Conservation (phyloP, 2,888 invertebrate genomes). For the Cylloceria caligata region DNA sequence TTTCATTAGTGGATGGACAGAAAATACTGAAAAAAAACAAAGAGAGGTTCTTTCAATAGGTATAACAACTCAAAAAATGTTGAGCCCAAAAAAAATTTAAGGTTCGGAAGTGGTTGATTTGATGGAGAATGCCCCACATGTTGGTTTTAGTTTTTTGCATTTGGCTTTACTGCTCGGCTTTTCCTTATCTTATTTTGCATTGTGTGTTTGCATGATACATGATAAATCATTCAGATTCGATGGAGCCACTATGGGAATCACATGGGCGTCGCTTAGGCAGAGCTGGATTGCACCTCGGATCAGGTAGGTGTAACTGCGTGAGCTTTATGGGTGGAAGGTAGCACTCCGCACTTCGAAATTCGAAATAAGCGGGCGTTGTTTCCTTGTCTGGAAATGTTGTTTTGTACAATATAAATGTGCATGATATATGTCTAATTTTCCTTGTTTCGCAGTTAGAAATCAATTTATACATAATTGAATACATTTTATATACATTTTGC, state of each 20-base stretch:
- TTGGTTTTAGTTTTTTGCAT: slow-evolving; percentile 8
- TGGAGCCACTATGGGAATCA: slow-evolving; percentile 91
- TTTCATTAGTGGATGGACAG: too few relatives aligned
- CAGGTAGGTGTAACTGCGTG: slow-evolving; percentile 87
- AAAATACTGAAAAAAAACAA: too few relatives aligned
- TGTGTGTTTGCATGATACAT: slow-evolving; percentile 78
- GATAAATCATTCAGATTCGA: slow-evolving; percentile 85
- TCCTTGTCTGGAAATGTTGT: not conserved
- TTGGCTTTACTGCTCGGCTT: slow-evolving; percentile 43
- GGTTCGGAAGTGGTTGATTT: too few relatives aligned
- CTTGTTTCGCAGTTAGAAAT: not conserved
- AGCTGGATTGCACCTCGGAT: slow-evolving; percentile 90
- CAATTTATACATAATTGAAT: not conserved
- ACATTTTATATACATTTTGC: not conserved
- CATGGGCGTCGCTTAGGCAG: slow-evolving; percentile 91
- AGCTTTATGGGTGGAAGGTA: slow-evolving; percentile 25
- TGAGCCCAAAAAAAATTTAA: too few relatives aligned
- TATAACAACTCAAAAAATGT: too few relatives aligned
- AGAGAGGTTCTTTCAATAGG: too few relatives aligned
- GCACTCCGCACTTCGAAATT: not conserved
- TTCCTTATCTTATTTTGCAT: slow-evolving; percentile 46
- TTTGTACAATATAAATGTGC: not conserved
- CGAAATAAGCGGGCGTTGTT: not conserved
- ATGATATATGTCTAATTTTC: not conserved
- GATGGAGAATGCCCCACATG: not conserved